phyloP scores from a whole-genome alignment of 2,888 invertebrate species.

The Limenitis camilla region DNA sequence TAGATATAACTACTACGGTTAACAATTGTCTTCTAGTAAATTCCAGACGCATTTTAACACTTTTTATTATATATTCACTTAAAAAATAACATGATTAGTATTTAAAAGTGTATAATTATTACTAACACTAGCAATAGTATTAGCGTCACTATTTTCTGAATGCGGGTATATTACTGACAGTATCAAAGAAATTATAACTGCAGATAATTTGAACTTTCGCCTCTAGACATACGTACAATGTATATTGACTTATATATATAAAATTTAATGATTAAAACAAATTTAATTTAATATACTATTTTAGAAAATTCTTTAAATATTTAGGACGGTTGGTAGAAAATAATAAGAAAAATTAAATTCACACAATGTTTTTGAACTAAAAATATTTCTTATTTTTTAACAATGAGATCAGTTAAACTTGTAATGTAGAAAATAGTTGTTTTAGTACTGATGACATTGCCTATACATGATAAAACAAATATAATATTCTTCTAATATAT shows the following conservation, averaged over 20 bases:
- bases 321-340: too few species aligned
- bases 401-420: too few species aligned
- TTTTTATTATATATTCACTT: slow-evolving; percentile 3
- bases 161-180: slow-evolving; percentile 41
- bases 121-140: not conserved
- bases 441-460: too few species aligned
- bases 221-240: not conserved
- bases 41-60: slow-evolving; percentile 72
- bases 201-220: not conserved
- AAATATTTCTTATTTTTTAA: too few species aligned
- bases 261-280: not conserved
- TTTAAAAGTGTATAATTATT: too few species aligned
- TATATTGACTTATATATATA: slow-evolving; percentile 12
- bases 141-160: slow-evolving; percentile 28
- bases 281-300: too few species aligned
- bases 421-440: too few species aligned
- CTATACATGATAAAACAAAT: too few species aligned
- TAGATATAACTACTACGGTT: slow-evolving; percentile 83
- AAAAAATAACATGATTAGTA: not conserved
- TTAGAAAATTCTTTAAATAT: too few species aligned
- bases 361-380: too few species aligned
- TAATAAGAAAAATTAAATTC: too few species aligned
- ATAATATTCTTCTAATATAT: too few species aligned
- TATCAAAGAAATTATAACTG: slow-evolving; percentile 5
- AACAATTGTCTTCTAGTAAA: slow-evolving; percentile 85